phyloP scores from a whole-genome alignment of 92 coral and sea anemone species.

The Porites divaricata region DNA sequence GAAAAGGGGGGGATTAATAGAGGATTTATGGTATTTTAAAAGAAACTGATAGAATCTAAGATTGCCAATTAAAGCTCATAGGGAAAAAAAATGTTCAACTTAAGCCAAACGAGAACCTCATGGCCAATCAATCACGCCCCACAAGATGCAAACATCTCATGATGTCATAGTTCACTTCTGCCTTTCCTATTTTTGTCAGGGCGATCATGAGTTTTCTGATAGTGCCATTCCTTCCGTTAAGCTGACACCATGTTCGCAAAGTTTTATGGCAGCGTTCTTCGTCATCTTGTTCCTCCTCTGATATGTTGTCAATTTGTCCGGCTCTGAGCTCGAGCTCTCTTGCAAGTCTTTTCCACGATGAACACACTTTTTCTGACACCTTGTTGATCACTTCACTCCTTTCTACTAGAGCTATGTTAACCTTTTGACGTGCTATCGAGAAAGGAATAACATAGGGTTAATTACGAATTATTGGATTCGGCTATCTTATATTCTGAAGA shows the following conservation, averaged over 20 bases:
- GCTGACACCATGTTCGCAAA: slow-evolving; percentile 17
- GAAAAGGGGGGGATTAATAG: too few species aligned
- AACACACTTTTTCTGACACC: background rate
- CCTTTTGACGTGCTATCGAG: background rate
- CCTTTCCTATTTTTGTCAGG: slow-evolving; percentile 20
- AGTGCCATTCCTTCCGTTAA: slow-evolving; percentile 1
- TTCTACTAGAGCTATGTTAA: background rate
- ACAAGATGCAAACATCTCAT: background rate
- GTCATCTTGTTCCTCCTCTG: background rate
- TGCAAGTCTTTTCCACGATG: slow-evolving; percentile 24
- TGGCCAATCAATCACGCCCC: too few species aligned
- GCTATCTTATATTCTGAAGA: too few species aligned
- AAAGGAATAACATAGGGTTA: too few species aligned
- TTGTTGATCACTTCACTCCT: background rate
- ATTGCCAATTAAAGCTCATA: too few species aligned
- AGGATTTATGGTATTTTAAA: too few species aligned
- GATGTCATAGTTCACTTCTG: slow-evolving; percentile 10
- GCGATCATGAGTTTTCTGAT: slow-evolving; percentile 19
- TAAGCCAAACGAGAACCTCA: too few species aligned
- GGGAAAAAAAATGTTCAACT: too few species aligned
- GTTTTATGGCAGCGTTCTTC: slow-evolving; percentile 6
- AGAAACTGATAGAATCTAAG: too few species aligned
- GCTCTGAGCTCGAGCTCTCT: background rate
- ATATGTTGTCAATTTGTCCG: background rate
- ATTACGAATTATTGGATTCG: background rate